Evolutionary conservation across 2,797 vertebrate species (phyloP), one percentile per base, ranked within the genome.

Genomic region (Sternarchorhynchus goeldii): DNA sequence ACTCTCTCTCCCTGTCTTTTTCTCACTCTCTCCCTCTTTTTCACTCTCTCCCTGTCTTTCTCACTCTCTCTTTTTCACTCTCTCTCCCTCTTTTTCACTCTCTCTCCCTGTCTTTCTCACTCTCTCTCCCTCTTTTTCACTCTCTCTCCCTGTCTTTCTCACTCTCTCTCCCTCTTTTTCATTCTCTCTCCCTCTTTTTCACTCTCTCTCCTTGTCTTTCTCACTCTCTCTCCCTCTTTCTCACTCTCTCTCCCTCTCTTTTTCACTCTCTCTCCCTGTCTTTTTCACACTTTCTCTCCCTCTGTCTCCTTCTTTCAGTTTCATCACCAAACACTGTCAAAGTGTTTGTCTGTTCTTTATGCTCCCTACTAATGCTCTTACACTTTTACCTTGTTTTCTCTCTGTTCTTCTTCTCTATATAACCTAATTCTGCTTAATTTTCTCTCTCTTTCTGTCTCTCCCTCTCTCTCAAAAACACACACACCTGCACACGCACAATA

Each of bases 391-490:
- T 55, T 69, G 45, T 56, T 32, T n/a, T 59, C 36, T 39, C 12
- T n/a, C 31, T 73, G 62, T 45, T 58, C 36, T 66, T 73, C 59
- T 59, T 36, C 21, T 65, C 41, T 53, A 29, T 55, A 62, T 72
- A 78, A 55, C 31, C 45, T 58, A 63, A 25, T 72, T 72, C 32
- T 31, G 17, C 25, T 59, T 29, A 59, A 4, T 18, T 39, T 81
- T 21, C 17, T 32, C 39, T 25, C 25, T 25, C 57, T 39, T 81
- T 21, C 17, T 32, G 53, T 25, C 25, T 25, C 57, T 36, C 20
- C 10, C 39, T 14, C 55, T 18, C 55, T 6, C 64, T 31, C 29
- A n/a, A 5, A 59, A 25, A 25, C 1, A 25, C 25, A 25, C 1
- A 25, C 25, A 25, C 25, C 25, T 25, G 25, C 25, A 25, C 25